Conservation (phyloP, 2,888 invertebrate genomes). For the Lydus trimaculatus region DNA sequence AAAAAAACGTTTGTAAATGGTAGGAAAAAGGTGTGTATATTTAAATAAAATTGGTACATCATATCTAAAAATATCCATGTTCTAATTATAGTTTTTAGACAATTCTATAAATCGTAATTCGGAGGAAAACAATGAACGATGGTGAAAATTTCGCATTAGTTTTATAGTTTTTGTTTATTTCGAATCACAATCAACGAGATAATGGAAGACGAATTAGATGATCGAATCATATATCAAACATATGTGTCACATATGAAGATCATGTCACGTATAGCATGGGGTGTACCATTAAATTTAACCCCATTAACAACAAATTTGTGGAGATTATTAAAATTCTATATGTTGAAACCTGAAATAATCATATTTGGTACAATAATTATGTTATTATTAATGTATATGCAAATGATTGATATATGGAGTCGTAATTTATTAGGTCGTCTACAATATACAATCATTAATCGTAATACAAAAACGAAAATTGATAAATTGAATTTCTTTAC, state of each 20-base stretch:
- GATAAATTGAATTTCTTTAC: conserved; percentile 67
- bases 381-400: conserved; percentile 79
- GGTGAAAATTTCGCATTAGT: conserved; percentile 16
- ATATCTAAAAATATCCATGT: not conserved
- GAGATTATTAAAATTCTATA: conserved; percentile 79
- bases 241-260: conserved; percentile 87
- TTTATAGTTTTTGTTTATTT: not conserved
- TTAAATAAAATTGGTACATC: conserved; percentile 14
- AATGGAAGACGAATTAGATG: conserved; percentile 94
- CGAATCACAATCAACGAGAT: conserved; percentile 8
- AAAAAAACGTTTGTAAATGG: no score
- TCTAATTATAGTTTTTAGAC: conserved; percentile 27
- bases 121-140: conserved; percentile 11
- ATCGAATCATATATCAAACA: conserved; percentile 86
- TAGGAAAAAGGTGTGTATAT: not conserved
- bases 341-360: conserved; percentile 81
- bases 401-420: conserved; percentile 85
- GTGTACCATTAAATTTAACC: conserved; percentile 73
- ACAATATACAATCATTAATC: conserved; percentile 71
- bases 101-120: conserved; percentile 19
- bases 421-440: conserved; percentile 71
- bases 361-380: conserved; percentile 75
- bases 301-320: conserved; percentile 73
- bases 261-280: conserved; percentile 80
- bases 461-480: conserved; percentile 64